phyloP scores from a whole-genome alignment of 2,113 vertebrate genomes.

The Cepphus grylle region DNA sequence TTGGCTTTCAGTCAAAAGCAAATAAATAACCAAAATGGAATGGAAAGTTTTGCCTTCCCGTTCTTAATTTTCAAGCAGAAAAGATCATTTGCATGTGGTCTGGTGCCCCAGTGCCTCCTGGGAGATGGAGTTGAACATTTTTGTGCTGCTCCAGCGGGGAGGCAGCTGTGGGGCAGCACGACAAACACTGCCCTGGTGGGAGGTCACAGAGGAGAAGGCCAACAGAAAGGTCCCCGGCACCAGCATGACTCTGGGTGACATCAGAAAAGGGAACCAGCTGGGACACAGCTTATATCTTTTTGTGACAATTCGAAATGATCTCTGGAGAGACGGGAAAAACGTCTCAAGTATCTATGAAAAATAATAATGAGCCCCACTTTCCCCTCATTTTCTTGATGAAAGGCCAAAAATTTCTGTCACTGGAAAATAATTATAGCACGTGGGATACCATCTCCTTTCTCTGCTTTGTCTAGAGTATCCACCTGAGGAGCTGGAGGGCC shows the following conservation, averaged over 20 bases:
- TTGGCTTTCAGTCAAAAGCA: neutral
- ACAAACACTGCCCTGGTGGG: neutral
- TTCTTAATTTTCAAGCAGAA: neutral
- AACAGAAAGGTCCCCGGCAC: neutral
- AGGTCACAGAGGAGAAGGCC: neutral
- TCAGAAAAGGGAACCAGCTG: neutral
- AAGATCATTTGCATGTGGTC: neutral
- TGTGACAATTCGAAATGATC: neutral
- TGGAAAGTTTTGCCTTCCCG: neutral
- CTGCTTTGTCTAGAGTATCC: neutral
- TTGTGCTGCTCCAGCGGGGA: neutral
- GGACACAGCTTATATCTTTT: neutral
- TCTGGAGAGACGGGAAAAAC: neutral
- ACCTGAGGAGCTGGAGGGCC: neutral
- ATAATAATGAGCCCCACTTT: neutral
- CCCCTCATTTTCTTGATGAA: neutral
- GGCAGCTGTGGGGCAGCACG: rapidly evolving
- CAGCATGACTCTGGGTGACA: neutral
- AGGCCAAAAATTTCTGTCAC: neutral
- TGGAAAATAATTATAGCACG: neutral
- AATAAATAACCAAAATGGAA: neutral
- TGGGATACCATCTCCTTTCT: neutral
- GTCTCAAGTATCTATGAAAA: neutral
- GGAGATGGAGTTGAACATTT: neutral
- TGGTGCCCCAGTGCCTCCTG: neutral